These are phyloP conservation scores for Coenonympha glycerion DNA, from an alignment of 2,888 invertebrate species.

Conservation along the genomic window DNA sequence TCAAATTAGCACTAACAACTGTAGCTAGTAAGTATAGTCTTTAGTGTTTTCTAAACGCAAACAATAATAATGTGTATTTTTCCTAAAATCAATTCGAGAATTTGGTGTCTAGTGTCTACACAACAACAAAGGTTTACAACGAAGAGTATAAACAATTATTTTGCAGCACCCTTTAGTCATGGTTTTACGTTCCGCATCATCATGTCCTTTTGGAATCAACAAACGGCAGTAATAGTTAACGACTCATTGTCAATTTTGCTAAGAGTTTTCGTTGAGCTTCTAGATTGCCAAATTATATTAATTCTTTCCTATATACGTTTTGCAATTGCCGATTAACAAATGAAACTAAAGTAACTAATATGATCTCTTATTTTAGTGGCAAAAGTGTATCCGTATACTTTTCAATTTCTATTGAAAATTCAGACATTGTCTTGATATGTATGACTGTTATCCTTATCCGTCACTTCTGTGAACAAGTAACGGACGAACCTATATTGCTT, in stretches of 20 bases:
- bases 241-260: slow-evolving; percentile 65
- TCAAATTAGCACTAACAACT: background rate
- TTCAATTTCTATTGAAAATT: slow-evolving; percentile 50
- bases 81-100: background rate
- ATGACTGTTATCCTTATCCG: slow-evolving; percentile 63
- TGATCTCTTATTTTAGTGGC: background rate
- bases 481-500: slow-evolving; percentile 55
- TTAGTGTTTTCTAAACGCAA: slow-evolving; percentile 1
- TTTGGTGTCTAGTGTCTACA: no score
- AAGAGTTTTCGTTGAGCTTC: slow-evolving; percentile 48
- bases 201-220: slow-evolving; percentile 54
- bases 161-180: slow-evolving; percentile 43
- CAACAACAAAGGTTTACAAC: background rate
- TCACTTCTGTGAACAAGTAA: slow-evolving; percentile 56
- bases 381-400: slow-evolving; percentile 14
- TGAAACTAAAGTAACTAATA: background rate
- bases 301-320: slow-evolving; percentile 11
- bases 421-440: slow-evolving; percentile 50
- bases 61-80: background rate
- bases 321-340: slow-evolving; percentile 13
- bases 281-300: slow-evolving; percentile 45
- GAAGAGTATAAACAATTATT: slow-evolving; percentile 28
- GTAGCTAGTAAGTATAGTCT: background rate
- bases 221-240: slow-evolving; percentile 63
- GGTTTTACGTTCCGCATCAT: slow-evolving; percentile 52